Evolutionary conservation across 2,797 vertebrate species (phyloP).

Genomic region (Aulostomus chinensis): DNA sequence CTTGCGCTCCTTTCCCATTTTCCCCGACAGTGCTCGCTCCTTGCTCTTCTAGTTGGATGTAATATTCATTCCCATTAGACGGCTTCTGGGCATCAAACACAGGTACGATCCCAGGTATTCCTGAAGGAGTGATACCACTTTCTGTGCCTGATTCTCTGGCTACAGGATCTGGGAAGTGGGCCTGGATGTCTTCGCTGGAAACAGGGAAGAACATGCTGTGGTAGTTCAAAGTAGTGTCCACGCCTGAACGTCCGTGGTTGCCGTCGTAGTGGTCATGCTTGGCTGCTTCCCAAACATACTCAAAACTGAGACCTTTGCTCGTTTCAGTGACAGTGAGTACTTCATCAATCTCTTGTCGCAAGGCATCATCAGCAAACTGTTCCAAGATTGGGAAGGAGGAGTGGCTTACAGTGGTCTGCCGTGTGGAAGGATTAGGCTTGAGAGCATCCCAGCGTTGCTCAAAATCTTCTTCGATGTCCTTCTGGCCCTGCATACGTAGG

Average conservation of each 20-base stretch:
- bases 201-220: constrained; percentile 94
- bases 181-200: constrained; percentile 88
- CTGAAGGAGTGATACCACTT: constrained; percentile 63
- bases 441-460: constrained; percentile 97
- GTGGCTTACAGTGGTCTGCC: constrained; percentile 83
- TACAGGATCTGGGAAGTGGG: constrained; percentile 82
- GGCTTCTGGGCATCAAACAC: constrained; percentile 93
- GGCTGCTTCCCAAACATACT: constrained; percentile 97
- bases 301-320: constrained; percentile 96
- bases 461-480: constrained; percentile 91
- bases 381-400: constrained; percentile 95
- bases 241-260: constrained; percentile 74
- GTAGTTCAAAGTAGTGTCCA: constrained; percentile 89
- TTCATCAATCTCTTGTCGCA: constrained; percentile 93
- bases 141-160: constrained; percentile 65
- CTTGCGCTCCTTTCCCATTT: constrained; percentile 65
- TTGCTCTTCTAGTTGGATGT: constrained; percentile 94
- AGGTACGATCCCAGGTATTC: constrained; percentile 88
- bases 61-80: constrained; percentile 90
- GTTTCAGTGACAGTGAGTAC: constrained; percentile 97
- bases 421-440: constrained; percentile 85
- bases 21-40: constrained; percentile 79
- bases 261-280: constrained; percentile 93
- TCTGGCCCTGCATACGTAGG: constrained; percentile 96
- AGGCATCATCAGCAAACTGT: constrained; percentile 87